phyloP scores from a whole-genome alignment of 1,140 invertebrate species.

The Drosophila lacteicornis region DNA sequence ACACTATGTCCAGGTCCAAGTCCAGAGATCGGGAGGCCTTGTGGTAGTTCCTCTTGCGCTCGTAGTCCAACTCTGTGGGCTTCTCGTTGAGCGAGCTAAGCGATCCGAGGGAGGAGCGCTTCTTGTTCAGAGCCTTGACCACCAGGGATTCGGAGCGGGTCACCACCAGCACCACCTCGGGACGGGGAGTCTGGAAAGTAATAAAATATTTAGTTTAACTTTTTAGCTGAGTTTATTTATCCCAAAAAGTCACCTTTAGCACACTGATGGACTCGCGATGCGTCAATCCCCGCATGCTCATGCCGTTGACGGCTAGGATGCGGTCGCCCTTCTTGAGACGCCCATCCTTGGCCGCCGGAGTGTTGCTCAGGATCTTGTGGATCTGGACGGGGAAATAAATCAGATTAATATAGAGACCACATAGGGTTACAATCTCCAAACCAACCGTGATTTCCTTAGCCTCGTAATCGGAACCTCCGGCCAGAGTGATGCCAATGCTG shows the following conservation, averaged over 20 bases:
- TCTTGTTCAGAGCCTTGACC: constrained; percentile 78
- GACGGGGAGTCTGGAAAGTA: constrained; percentile 87
- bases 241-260: constrained; percentile 89
- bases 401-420: background rate
- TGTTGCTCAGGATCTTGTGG: constrained; percentile 93
- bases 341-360: constrained; percentile 93
- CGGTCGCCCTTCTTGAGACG: constrained; percentile 94
- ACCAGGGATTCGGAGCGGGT: constrained; percentile 83
- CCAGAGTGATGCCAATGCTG: constrained; percentile 94
- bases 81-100: constrained; percentile 82
- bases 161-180: constrained; percentile 89
- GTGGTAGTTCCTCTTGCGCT: constrained; percentile 80
- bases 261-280: constrained; percentile 94
- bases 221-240: background rate
- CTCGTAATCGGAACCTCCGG: constrained; percentile 95
- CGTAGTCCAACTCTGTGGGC: constrained; percentile 74
- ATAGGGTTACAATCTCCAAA: background rate
- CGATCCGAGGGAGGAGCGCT: constrained; percentile 82
- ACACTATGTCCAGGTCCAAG: constrained; percentile 81
- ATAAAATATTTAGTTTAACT: background rate
- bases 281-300: constrained; percentile 91
- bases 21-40: constrained; percentile 82
- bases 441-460: constrained; percentile 95
- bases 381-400: constrained; percentile 87
- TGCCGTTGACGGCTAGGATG: constrained; percentile 95